Evolutionary conservation across 2,888 invertebrate genomes (phyloP).

Genomic region (Silvanus unidentatus): DNA sequence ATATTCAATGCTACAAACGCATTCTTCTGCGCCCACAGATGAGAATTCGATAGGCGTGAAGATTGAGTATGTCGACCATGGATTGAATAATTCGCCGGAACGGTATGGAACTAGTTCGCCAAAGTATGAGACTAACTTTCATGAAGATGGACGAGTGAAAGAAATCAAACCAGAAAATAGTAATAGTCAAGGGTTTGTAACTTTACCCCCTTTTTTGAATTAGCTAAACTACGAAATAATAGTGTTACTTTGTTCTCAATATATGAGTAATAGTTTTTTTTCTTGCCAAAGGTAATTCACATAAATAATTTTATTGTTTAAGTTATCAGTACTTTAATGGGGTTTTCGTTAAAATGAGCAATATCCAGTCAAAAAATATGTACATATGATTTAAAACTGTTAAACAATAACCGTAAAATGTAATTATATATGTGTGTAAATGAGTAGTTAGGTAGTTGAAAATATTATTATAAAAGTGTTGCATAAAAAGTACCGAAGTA

Average conservation of each 20-base stretch:
- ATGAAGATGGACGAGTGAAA: constrained; percentile 43
- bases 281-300: constrained; percentile 1
- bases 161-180: constrained; percentile 40
- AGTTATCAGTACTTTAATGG: too few species aligned
- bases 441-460: too few species aligned
- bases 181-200: constrained; percentile 58
- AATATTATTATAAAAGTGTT: too few species aligned
- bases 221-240: constrained; percentile 39
- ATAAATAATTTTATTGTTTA: not conserved
- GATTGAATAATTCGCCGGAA: constrained; percentile 47
- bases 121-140: constrained; percentile 53
- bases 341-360: too few species aligned
- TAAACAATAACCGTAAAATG: too few species aligned
- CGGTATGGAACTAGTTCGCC: constrained; percentile 55
- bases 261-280: not conserved
- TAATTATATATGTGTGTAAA: too few species aligned
- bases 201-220: constrained; percentile 74
- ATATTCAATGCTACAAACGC: constrained; percentile 60
- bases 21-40: constrained; percentile 51
- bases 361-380: constrained; percentile 4
- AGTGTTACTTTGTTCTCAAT: constrained; percentile 18
- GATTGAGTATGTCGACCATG: constrained; percentile 47
- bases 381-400: too few species aligned
- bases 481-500: too few species aligned
- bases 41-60: constrained; percentile 45